A percentile compares a stretch with the other conserved stretches of the same genome.
Evolutionary conservation across 2,888 invertebrate genomes (phyloP).

Genomic region (Drosophila differens): DNA sequence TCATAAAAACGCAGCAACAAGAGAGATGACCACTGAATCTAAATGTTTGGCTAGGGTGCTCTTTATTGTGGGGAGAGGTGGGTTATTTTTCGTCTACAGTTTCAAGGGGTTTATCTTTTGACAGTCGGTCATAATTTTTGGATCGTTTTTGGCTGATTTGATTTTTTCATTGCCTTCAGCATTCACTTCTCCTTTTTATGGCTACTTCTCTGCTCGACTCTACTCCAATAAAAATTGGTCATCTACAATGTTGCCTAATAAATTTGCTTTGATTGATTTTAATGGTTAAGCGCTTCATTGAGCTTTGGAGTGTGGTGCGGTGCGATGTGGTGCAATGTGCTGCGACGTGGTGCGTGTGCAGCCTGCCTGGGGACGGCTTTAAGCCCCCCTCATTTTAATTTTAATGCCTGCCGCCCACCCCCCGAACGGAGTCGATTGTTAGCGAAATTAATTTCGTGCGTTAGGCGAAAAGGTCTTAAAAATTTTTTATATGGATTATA

Average conservation of each 20-base stretch:
- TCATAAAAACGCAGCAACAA: constrained; percentile 53
- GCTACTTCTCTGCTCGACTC: constrained; percentile 62
- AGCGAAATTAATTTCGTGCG: constrained; percentile 80
- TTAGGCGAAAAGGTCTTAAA: constrained; percentile 78
- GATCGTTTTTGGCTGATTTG: constrained; percentile 76
- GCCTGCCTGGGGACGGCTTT: constrained; percentile 39
- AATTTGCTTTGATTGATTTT: constrained; percentile 84
- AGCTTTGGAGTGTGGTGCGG: constrained; percentile 63
- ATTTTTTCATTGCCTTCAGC: constrained; percentile 71
- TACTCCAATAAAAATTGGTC: constrained; percentile 73
- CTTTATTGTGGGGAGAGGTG: not conserved
- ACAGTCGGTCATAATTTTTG: constrained; percentile 68
- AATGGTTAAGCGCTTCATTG: constrained; percentile 84
- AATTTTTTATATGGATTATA: constrained; percentile 69
- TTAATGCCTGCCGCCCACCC: constrained; percentile 42
- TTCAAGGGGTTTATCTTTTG: constrained; percentile 74
- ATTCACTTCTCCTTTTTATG: constrained; percentile 57
- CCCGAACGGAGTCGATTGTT: constrained; percentile 62
- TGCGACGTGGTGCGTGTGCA: constrained; percentile 52
- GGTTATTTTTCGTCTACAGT: constrained; percentile 22
- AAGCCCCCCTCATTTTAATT: constrained; percentile 47
- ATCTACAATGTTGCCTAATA: constrained; percentile 81
- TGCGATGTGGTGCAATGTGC: constrained; percentile 18
- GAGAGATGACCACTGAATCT: constrained; percentile 51
- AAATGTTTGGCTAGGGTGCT: constrained; percentile 4